Evolutionary conservation across 2,888 invertebrate genomes (phyloP).

Genomic region (Entomobrya proxima): DNA sequence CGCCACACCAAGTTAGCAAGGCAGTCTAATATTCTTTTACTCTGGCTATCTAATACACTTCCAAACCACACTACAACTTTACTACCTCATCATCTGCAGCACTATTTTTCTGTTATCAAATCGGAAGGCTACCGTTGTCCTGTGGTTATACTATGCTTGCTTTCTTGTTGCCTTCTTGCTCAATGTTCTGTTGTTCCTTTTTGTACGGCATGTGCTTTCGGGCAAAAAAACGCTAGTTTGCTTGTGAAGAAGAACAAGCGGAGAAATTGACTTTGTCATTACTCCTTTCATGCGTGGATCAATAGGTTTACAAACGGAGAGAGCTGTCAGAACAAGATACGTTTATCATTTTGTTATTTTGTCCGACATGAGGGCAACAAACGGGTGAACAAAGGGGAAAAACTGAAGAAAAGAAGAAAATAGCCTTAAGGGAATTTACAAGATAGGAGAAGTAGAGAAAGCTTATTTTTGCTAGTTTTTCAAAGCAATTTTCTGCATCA

Average conservation of each 20-base stretch:
- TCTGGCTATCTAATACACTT: conserved; percentile 22
- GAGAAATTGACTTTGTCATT: conserved; percentile 9
- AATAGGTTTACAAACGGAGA: conserved; percentile 12
- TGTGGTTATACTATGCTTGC: neutral
- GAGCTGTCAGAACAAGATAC: conserved; percentile 33
- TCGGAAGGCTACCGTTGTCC: too few relatives aligned
- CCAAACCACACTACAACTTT: conserved; percentile 14
- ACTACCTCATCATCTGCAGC: neutral
- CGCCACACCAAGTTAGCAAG: too few relatives aligned
- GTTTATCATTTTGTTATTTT: conserved; percentile 28
- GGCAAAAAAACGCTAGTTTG: neutral
- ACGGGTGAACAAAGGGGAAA: too few relatives aligned
- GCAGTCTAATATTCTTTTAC: neutral
- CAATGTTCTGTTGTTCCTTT: neutral
- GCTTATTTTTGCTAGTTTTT: too few relatives aligned
- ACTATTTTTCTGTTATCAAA: neutral
- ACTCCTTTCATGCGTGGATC: conserved; percentile 1
- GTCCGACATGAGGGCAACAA: too few relatives aligned
- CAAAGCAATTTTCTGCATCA: neutral
- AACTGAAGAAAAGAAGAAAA: neutral
- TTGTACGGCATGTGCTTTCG: neutral
- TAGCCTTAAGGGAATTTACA: conserved; percentile 6
- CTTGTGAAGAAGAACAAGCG: neutral
- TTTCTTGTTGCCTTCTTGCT: neutral
- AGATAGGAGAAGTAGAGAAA: neutral